These are phyloP conservation scores for Cephus rjabovi DNA, from an alignment of 2,888 invertebrate genomes.

Conservation along the genomic window DNA sequence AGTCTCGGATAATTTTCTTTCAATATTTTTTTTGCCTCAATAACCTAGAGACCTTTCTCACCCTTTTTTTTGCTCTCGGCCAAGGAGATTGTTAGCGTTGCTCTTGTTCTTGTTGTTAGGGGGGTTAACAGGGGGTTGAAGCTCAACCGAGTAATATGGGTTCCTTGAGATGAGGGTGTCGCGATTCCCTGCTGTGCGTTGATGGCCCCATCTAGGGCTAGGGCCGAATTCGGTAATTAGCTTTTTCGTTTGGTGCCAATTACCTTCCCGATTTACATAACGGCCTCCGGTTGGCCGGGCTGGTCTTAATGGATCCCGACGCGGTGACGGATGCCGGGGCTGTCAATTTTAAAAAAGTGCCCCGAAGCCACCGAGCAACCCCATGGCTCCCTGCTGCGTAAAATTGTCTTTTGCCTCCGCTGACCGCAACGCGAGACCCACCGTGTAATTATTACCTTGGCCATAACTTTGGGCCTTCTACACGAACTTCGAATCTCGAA, in stretches of 20 bases:
- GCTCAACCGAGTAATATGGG: conserved; percentile 46
- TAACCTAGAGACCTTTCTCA: not conserved
- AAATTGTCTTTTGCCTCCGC: conserved; percentile 67
- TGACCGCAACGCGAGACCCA: conserved; percentile 54
- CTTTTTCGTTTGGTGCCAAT: conserved; percentile 62
- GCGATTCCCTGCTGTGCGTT: conserved; percentile 51
- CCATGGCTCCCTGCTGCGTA: conserved; percentile 60
- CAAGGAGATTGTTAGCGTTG: not conserved
- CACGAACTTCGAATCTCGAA: conserved; percentile 1
- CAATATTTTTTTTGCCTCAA: not conserved
- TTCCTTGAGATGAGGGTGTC: conserved; percentile 48
- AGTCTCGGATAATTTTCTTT: not conserved
- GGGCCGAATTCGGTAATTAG: conserved; percentile 60
- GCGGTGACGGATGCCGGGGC: conserved; percentile 52
- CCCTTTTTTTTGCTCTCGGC: not conserved
- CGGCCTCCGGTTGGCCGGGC: conserved; percentile 46
- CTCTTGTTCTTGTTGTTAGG: not conserved
- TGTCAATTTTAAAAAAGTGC: conserved; percentile 62
- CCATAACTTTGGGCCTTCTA: conserved; percentile 50
- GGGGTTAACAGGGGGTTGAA: not conserved
- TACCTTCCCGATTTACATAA: conserved; percentile 63
- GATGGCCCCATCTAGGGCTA: conserved; percentile 48
- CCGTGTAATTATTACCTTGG: conserved; percentile 64
- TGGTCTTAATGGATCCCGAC: conserved; percentile 47
- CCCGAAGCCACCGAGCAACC: conserved; percentile 44